phyloP scores from a whole-genome alignment of 2,113 vertebrate genomes.

The Ranitomeya imitator region DNA sequence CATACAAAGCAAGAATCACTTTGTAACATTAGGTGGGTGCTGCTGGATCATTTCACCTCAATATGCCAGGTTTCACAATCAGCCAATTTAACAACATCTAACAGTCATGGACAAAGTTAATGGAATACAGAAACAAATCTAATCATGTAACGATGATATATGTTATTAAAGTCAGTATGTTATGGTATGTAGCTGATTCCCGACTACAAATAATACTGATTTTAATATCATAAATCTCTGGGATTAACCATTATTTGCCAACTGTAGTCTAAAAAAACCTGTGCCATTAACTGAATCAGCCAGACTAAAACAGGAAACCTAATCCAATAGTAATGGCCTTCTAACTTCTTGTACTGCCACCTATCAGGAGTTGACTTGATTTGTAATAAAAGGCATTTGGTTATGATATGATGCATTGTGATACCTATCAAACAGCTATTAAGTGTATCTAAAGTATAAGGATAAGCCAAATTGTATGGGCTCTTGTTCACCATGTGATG shows the following conservation, averaged over 20 bases:
- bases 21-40: neutral
- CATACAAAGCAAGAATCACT: neutral
- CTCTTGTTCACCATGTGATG: slow-evolving; percentile 47
- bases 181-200: neutral
- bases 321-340: neutral
- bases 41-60: neutral
- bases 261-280: neutral
- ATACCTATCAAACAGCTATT: neutral
- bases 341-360: neutral
- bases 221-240: neutral
- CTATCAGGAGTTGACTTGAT: neutral
- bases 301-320: neutral
- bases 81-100: slow-evolving; percentile 36
- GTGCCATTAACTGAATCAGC: neutral
- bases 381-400: neutral
- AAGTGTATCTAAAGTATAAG: neutral
- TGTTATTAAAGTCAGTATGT: neutral
- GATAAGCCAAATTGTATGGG: neutral
- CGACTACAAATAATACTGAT: neutral
- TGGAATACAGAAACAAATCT: slow-evolving; percentile 31
- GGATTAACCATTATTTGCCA: neutral
- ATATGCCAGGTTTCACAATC: slow-evolving; percentile 19
- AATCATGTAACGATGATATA: neutral
- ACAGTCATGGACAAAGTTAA: slow-evolving; percentile 25
- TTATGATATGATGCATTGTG: neutral